Conservation (phyloP, 2,113 vertebrate genomes). For the Cheirogaleus medius region DNA sequence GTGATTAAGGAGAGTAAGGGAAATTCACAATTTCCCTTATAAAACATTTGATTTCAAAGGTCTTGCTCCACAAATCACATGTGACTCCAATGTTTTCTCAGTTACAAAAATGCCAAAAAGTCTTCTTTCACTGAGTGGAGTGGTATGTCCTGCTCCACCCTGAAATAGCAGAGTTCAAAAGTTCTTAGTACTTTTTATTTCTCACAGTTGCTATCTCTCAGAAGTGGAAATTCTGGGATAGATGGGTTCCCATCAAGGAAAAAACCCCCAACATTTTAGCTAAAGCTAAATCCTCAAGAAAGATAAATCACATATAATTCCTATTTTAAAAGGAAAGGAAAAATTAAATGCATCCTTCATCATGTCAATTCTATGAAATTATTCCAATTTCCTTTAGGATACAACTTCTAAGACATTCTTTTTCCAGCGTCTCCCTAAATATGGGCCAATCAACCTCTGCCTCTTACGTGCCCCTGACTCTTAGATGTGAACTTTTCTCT, state of each 20-base stretch:
- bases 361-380: neutral
- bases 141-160: neutral
- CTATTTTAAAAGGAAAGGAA: neutral
- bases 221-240: neutral
- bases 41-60: neutral
- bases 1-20: neutral
- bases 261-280: neutral
- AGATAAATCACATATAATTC: neutral
- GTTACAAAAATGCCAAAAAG: neutral
- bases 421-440: neutral
- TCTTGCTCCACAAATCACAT: neutral
- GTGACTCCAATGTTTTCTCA: neutral
- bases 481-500: neutral
- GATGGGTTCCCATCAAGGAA: neutral
- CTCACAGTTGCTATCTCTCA: neutral
- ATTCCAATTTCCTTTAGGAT: neutral
- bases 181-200: constrained; percentile 6
- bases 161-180: neutral
- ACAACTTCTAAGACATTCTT: neutral
- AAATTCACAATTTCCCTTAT: neutral
- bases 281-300: neutral
- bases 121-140: neutral
- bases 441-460: neutral
- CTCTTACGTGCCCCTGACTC: neutral
- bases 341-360: neutral